A percentile compares a stretch with the other conserved stretches of the same genome.
These are phyloP conservation scores for Catocala nupta DNA, from an alignment of 2,888 invertebrate species.

Conservation along the genomic window DNA sequence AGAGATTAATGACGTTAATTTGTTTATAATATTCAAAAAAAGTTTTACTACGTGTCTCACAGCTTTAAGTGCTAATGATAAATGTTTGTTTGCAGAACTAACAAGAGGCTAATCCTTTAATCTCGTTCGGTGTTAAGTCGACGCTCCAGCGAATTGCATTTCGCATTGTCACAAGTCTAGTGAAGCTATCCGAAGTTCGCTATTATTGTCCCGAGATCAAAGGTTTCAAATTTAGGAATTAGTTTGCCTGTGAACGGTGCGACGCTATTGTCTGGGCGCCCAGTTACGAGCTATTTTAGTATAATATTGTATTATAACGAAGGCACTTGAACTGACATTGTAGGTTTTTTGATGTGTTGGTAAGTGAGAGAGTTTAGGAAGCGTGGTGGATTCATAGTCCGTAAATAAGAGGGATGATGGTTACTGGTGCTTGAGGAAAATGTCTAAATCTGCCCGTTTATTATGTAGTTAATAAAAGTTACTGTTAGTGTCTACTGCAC, in stretches of 20 bases:
- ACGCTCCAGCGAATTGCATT: conserved; percentile 40
- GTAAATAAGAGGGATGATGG: no score
- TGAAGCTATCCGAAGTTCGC: conserved; percentile 43
- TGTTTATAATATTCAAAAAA: conserved; percentile 18
- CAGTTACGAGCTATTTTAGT: conserved; percentile 2
- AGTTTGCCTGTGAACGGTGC: conserved; percentile 32
- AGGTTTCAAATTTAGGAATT: conserved; percentile 41
- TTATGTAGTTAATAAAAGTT: no score
- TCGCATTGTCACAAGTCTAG: conserved; percentile 44
- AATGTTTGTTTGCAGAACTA: conserved; percentile 48
- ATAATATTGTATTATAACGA: not conserved
- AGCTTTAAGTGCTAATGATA: conserved; percentile 28
- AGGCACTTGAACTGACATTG: not conserved
- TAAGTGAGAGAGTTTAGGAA: no score
- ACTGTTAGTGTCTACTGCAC: no score
- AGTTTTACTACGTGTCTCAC: conserved; percentile 22
- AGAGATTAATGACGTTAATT: not conserved
- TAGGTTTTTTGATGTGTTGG: not conserved
- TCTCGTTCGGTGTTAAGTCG: conserved; percentile 35
- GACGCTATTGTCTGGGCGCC: conserved; percentile 21
- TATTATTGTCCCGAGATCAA: conserved; percentile 45
- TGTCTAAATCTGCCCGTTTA: no score
- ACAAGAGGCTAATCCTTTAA: conserved; percentile 46
- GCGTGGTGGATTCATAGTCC: no score
- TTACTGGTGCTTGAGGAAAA: no score